Conservation (phyloP, 2,797 vertebrate species). For the Onychomys arenicola region DNA sequence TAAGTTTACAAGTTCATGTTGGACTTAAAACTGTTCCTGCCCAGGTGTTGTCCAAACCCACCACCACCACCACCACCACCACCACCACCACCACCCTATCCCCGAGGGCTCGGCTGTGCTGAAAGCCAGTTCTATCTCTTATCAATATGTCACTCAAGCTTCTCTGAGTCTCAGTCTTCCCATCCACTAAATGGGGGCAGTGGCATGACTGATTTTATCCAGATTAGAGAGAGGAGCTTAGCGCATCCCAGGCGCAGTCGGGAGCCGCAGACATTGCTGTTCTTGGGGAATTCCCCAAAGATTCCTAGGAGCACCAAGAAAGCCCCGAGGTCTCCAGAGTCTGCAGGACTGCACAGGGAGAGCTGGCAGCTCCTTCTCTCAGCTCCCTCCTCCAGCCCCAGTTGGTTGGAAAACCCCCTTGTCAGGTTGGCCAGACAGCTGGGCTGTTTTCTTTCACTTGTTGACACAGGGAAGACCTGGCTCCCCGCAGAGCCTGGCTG, state of each 20-base stretch:
- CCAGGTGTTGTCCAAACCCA: too few relatives aligned
- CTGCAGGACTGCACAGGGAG: slow-evolving; percentile 9
- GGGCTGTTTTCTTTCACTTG: slow-evolving; percentile 80
- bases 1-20: neutral
- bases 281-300: slow-evolving; percentile 43
- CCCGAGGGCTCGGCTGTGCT: accelerated
- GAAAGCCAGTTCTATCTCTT: neutral
- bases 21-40: neutral
- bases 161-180: neutral
- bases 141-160: accelerated
- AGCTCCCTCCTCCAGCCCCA: neutral
- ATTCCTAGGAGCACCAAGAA: slow-evolving; percentile 49
- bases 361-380: neutral
- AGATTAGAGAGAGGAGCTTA: neutral
- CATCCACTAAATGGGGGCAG: neutral
- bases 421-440: slow-evolving; percentile 67
- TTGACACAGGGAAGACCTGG: slow-evolving; percentile 83
- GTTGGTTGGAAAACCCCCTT: slow-evolving; percentile 48
- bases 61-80: too few relatives aligned
- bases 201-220: neutral
- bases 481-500: slow-evolving; percentile 69
- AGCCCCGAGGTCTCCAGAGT: slow-evolving; percentile 47
- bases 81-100: accelerated
- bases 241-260: neutral
- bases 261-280: neutral